Conservation (phyloP, 2,113 vertebrate species). For the Recurvirostra avosetta region DNA sequence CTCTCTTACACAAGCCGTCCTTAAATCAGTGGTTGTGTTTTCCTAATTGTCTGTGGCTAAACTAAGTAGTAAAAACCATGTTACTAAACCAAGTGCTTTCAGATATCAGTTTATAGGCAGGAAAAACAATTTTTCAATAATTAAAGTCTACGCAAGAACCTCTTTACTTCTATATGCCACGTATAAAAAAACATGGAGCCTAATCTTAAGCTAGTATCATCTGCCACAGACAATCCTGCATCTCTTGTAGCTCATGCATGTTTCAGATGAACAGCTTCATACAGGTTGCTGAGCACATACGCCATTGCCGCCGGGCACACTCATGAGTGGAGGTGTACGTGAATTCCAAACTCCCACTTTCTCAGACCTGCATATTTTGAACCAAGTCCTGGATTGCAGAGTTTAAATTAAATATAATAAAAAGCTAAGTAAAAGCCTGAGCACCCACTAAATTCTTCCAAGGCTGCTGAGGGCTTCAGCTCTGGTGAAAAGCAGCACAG, state of each 20-base stretch:
- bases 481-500: not conserved
- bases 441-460: not conserved
- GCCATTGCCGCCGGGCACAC: fast-evolving
- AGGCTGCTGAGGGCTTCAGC: not conserved
- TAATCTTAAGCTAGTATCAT: not conserved
- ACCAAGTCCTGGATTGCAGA: not conserved
- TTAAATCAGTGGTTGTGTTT: not conserved
- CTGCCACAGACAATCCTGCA: not conserved
- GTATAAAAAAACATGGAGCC: not conserved
- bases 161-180: fast-evolving
- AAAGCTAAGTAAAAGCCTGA: not conserved
- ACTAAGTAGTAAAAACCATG: not conserved
- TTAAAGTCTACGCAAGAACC: not conserved
- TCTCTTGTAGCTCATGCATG: fast-evolving
- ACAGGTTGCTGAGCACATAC: fast-evolving
- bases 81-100: not conserved
- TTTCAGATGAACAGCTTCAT: not conserved
- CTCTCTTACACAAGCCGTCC: not conserved
- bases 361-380: not conserved
- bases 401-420: not conserved
- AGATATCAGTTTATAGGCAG: not conserved
- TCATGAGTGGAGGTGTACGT: fast-evolving
- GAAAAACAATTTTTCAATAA: not conserved
- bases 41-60: not conserved
- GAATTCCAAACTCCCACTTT: too few species aligned